Base-by-base conservation (phyloP, 2,888 invertebrate genomes). In the Yponomeuta evonymella region DNA sequence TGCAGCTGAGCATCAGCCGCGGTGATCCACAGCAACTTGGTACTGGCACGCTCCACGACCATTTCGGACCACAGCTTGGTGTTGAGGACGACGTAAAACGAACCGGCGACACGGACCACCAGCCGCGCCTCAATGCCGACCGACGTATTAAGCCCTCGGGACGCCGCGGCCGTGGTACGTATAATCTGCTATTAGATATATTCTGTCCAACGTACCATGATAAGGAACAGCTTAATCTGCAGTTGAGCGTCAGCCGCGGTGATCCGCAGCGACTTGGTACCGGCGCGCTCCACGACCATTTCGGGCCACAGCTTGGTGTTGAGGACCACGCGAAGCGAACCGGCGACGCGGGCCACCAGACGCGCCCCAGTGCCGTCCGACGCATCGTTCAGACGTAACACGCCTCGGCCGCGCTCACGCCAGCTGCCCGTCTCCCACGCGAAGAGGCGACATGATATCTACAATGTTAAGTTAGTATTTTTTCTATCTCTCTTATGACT, bases 301-400 rank as follows among this genome's bases (percentile, higher is more conserved):
- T 96, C 98, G 8, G 96, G 94, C 97, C 98, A 98, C 74, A 97
- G 94, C 93, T 98, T 98, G 64, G 98, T 98, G 87, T 98, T 99
- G 72, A 99, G 93, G 80, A 98, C 95, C 70, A 98, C 95, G 71
- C 98, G 94, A 76, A 98, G 94, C 77, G 97, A 98, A 70, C 98
- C 98, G 29, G 97, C 94, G 48, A 97, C 96, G 74, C 98, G 94
- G 83, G 98, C 97, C 33, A 98, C 97, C 15, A 98, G 93, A 74
- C 98, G 73, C 95, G 98, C 81, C 95, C 93, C 73, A 86, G 87
- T 33, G 82, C 74, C 84, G 15, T 75, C 90, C 83, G 83, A 91
- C 85, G 79, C 93, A 88, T 98, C 98, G 90, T 98, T 99, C 15
- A 98, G 93, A 75, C 98, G 94, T 75, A 98, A 89, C 75, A 95